Evolutionary conservation across 2,888 invertebrate genomes (phyloP), one percentile per base, ranked within the genome.

Genomic region (Orgyia antiqua): DNA sequence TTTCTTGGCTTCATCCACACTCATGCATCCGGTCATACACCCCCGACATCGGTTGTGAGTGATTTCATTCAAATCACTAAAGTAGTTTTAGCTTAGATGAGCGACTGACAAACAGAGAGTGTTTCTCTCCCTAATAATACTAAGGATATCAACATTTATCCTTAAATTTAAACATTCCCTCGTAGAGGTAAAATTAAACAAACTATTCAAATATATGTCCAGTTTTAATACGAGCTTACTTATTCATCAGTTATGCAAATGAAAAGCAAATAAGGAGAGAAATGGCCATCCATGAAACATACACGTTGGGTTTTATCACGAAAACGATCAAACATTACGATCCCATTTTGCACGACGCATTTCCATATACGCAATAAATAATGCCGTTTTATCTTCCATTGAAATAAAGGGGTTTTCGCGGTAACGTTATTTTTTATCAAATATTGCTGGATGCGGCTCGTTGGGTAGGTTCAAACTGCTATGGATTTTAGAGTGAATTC

Each of bases 271-370:
- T 73, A 77, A 67, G 68, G 60, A 61, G 66, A 62, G 62, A 45
- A 69, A 71, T 56, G 69, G 57, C 61, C 62, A 67, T 68, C 60
- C 48, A 31, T 23, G 56, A 51, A 55, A 57, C 55, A 51, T 53
- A 60, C 52, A 56, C 57, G 59, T 51, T 4, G 41, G 55, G 63
- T 68, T 71, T 73, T 75, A 78, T 79, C 73, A 57, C 57, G 52
- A 52, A 66, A 69, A 59, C 73, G 75, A 76, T 77, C 73, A 72
- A 66, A 68, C 69, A 71, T 75, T 72, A 76, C 68, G 70, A 62
- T 61, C 58, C 71, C 69, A 67, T 73, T 71, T 61, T 66, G 63
- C 68, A 58, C 61, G 52, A 62, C 52, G 59, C 57, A 72, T 72
- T 70, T 68, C 66, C 69, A 73, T 71, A 71, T 62, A 60, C 50